Percentiles rank a stretch among this genome's conserved stretches.
Evolutionary conservation across 2,113 vertebrate genomes (phyloP).

Genomic region (Garra rufa): DNA sequence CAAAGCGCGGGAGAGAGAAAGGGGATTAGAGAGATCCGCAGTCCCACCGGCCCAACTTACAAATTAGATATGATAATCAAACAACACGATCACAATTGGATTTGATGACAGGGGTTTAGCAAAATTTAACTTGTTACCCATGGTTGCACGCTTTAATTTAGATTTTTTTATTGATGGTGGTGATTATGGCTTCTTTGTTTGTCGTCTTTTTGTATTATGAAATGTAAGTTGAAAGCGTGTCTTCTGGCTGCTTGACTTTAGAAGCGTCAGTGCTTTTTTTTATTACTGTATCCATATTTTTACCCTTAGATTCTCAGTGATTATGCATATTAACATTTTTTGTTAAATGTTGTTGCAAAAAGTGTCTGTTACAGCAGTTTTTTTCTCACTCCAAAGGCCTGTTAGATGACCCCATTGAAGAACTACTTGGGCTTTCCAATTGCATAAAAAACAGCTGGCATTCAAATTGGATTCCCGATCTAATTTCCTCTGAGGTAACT

Average conservation of each 20-base stretch:
- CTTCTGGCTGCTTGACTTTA: background rate
- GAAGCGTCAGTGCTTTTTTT: background rate
- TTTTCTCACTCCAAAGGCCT: conserved; percentile 3
- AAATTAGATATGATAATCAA: conserved; percentile 97
- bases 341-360: background rate
- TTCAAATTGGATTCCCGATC: conserved; percentile 41
- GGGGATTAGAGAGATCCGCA: conserved; percentile 87
- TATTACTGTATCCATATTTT: background rate
- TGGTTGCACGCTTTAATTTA: background rate
- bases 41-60: conserved; percentile 67
- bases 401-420: conserved; percentile 9
- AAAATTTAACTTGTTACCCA: conserved; percentile 35
- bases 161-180: conserved; percentile 7
- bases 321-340: background rate
- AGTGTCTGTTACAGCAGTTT: background rate
- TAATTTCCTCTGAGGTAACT: conserved; percentile 60
- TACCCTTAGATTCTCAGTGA: background rate
- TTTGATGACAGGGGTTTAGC: conserved; percentile 30
- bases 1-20: conserved; percentile 89
- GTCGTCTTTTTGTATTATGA: background rate
- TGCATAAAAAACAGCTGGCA: conserved; percentile 58
- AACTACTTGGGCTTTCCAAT: background rate
- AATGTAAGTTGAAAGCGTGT: background rate
- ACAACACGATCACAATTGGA: conserved; percentile 93
- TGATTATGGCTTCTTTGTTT: conserved; percentile 15